Conservation (phyloP, 2,797 vertebrate species). For the Columba guinea region DNA sequence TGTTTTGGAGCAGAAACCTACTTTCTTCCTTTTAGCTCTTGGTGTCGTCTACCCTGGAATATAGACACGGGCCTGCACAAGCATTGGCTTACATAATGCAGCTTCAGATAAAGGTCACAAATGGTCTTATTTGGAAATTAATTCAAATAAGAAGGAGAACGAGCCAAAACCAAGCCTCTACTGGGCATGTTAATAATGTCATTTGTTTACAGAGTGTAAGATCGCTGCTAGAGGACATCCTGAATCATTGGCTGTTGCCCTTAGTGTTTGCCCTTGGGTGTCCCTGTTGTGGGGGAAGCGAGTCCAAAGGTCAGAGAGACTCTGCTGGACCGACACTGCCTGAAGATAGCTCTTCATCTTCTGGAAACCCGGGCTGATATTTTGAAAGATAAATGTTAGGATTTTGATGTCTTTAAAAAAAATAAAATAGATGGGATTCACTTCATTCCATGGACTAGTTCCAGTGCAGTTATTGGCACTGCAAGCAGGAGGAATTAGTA, state of each 20-base stretch:
- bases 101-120: constrained; percentile 69
- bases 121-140: constrained; percentile 67
- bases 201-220: constrained; percentile 54
- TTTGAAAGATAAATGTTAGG: constrained; percentile 43
- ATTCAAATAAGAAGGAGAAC: constrained; percentile 52
- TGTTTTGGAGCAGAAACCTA: constrained; percentile 24
- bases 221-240: constrained; percentile 60
- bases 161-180: constrained; percentile 60
- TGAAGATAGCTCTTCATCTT: constrained; percentile 51
- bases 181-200: constrained; percentile 73
- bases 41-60: constrained; percentile 19
- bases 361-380: constrained; percentile 10
- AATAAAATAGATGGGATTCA: not conserved
- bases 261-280: constrained; percentile 30
- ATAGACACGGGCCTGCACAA: not conserved
- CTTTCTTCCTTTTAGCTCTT: constrained; percentile 35
- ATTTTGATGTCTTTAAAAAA: not conserved
- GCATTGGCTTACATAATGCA: constrained; percentile 41
- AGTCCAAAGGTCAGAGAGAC: constrained; percentile 61
- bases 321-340: constrained; percentile 28
- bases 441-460: constrained; percentile 4
- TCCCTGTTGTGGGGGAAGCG: not conserved
- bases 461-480: not conserved
- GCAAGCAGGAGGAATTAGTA: not conserved
- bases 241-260: constrained; percentile 38